These are phyloP conservation scores for Zaprionus lineosus DNA, from an alignment of 2,888 invertebrate species.

Conservation along the genomic window DNA sequence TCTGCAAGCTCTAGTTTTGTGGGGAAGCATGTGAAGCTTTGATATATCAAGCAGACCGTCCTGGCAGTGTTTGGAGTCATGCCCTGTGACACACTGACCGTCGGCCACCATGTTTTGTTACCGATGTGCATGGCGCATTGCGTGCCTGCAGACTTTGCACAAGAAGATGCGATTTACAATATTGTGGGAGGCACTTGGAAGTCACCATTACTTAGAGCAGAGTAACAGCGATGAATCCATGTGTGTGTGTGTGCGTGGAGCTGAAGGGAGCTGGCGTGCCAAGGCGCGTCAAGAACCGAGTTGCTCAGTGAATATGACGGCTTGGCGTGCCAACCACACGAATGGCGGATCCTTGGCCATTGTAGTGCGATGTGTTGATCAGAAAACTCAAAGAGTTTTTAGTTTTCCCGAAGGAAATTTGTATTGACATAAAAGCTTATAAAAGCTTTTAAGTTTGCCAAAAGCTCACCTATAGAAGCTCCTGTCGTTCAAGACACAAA, in stretches of 20 bases:
- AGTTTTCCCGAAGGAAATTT: slow-evolving; percentile 14
- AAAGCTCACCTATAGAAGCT: slow-evolving; percentile 22
- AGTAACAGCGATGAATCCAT: slow-evolving; percentile 50
- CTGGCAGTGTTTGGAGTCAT: too few relatives aligned
- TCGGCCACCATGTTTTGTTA: slow-evolving; percentile 24
- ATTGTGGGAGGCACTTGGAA: slow-evolving; percentile 27
- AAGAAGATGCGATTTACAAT: slow-evolving; percentile 39
- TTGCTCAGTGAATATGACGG: slow-evolving; percentile 8
- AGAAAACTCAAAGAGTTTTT: slow-evolving; percentile 14
- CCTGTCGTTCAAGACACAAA: slow-evolving; percentile 39
- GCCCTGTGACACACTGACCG: too few relatives aligned
- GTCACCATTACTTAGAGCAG: slow-evolving; percentile 50
- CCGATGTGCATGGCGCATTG: slow-evolving; percentile 33
- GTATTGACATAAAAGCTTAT: too few relatives aligned
- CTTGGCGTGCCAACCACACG: slow-evolving; percentile 77
- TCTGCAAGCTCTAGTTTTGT: slow-evolving; percentile 48
- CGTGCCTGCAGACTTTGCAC: slow-evolving; percentile 56
- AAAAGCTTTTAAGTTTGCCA: too few relatives aligned
- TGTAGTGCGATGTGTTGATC: slow-evolving; percentile 59
- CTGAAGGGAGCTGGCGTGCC: slow-evolving; percentile 5
- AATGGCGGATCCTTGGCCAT: slow-evolving; percentile 78
- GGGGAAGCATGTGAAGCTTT: too few relatives aligned
- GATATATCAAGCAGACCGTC: too few relatives aligned
- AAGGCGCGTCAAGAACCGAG: neutral
- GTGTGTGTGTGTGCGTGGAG: slow-evolving; percentile 3